Percentiles rank a stretch among this genome's conserved stretches.
These are phyloP conservation scores for Hydractinia echinata DNA, from an alignment of 30 jellyfish, hydroid and myxozoan species.

Conservation along the genomic window DNA sequence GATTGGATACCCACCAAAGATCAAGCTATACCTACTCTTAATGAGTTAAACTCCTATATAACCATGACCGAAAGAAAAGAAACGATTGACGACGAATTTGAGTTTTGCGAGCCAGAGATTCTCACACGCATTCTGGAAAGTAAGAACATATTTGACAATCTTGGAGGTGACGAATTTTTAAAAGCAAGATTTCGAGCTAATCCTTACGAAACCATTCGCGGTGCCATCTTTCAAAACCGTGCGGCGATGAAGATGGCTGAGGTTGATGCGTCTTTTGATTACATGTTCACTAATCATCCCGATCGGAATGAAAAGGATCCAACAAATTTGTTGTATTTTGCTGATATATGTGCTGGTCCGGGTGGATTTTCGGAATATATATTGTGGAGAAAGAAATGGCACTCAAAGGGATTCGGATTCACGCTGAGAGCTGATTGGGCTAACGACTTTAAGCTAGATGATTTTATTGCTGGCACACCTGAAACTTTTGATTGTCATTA, in stretches of 20 bases:
- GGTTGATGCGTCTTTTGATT: conserved; percentile 79
- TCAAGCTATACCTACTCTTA: conserved; percentile 37
- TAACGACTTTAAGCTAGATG: conserved; percentile 74
- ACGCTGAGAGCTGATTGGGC: conserved; percentile 89
- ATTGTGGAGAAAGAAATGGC: conserved; percentile 92
- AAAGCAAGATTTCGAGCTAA: conserved; percentile 86
- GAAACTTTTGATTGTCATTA: conserved; percentile 91
- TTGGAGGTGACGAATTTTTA: conserved; percentile 72
- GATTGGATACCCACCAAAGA: conserved; percentile 63
- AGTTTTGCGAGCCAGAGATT: conserved; percentile 65
- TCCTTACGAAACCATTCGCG: conserved; percentile 92
- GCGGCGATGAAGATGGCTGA: conserved; percentile 99
- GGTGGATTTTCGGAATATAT: conserved; percentile 97
- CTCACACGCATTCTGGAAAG: conserved; percentile 45
- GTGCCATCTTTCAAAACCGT: conserved; percentile 88
- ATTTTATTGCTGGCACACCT: conserved; percentile 92
- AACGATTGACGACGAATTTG: conserved; percentile 61
- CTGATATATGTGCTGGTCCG: conserved; percentile 99
- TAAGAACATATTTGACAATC: conserved; percentile 70
- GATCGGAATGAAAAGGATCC: conserved; percentile 35
- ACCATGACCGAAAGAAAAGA: conserved; percentile 62
- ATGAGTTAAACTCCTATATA: conserved; percentile 57
- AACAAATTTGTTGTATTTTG: conserved; percentile 67
- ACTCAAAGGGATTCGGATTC: conserved; percentile 85
- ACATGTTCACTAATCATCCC: conserved; percentile 76